Evolutionary conservation across 1,140 invertebrate species (phyloP).

Genomic region (Drosophila quadrilineata): DNA sequence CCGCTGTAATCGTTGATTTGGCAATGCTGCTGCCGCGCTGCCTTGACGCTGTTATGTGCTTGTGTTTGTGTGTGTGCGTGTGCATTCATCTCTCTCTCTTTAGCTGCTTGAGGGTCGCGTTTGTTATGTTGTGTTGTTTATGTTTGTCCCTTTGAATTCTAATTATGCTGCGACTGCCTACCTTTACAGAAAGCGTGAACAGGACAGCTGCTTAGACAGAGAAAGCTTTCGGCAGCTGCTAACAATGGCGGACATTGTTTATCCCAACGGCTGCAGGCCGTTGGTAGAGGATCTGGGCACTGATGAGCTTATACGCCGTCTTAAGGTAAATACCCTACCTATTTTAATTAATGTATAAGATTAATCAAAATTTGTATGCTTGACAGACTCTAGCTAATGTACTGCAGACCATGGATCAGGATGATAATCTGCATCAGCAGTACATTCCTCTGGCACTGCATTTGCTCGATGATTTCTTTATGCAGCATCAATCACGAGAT

Average conservation of each 20-base stretch:
- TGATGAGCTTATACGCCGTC: conserved; percentile 95
- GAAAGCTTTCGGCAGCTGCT: conserved; percentile 4
- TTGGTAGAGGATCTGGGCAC: conserved; percentile 95
- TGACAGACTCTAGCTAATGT: conserved; percentile 93
- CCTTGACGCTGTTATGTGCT: conserved; percentile 28
- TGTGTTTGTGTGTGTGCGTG: too few species aligned
- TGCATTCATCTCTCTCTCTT: too few species aligned
- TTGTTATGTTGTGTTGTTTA: conserved; percentile 16
- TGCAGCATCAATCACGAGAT: conserved; percentile 94
- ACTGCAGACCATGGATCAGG: conserved; percentile 97
- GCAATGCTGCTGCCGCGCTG: conserved; percentile 54
- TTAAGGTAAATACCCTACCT: conserved; percentile 87
- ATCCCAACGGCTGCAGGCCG: conserved; percentile 92
- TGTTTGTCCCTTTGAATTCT: background rate
- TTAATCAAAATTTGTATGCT: background rate
- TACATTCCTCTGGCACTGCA: conserved; percentile 96
- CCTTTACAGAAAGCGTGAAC: background rate
- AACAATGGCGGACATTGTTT: conserved; percentile 86
- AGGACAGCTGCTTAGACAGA: background rate
- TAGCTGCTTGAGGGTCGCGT: conserved; percentile 44
- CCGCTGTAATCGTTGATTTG: conserved; percentile 58
- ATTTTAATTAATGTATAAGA: background rate
- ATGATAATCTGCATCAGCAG: conserved; percentile 96
- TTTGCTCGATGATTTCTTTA: conserved; percentile 95
- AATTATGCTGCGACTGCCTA: background rate